A percentile compares a stretch with the other conserved stretches of the same genome.
Evolutionary conservation across 2,888 invertebrate species (phyloP).

Genomic region (Trichogramma dendrolimi): DNA sequence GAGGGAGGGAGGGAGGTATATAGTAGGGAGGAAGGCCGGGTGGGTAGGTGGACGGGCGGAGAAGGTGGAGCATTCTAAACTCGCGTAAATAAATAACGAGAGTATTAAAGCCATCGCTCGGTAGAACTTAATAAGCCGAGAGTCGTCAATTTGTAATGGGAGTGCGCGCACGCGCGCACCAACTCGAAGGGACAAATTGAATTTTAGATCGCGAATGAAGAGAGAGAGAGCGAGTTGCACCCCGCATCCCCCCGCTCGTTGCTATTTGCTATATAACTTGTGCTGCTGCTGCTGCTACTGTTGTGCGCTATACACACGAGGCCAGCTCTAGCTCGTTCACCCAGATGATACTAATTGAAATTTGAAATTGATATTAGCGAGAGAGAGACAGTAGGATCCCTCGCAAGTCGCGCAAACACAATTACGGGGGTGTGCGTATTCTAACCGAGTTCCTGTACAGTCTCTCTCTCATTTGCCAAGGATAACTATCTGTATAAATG

Average conservation of each 20-base stretch:
- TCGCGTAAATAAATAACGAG: slow-evolving; percentile 51
- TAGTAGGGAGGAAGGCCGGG: background rate
- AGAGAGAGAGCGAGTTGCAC: slow-evolving; percentile 30
- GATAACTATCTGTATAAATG: too few relatives aligned
- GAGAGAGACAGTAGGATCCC: slow-evolving; percentile 28
- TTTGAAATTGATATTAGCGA: slow-evolving; percentile 54
- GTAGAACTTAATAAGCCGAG: slow-evolving; percentile 50
- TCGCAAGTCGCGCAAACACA: slow-evolving; percentile 9
- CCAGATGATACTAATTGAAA: slow-evolving; percentile 53
- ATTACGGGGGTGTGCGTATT: slow-evolving; percentile 3
- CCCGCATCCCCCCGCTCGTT: too few relatives aligned
- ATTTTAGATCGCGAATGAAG: slow-evolving; percentile 50
- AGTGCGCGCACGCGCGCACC: slow-evolving; percentile 38
- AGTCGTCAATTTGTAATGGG: slow-evolving; percentile 49
- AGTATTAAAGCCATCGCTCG: slow-evolving; percentile 49
- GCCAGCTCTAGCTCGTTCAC: slow-evolving; percentile 10
- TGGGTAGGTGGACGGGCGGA: background rate
- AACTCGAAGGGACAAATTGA: slow-evolving; percentile 51
- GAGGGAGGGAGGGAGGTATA: background rate
- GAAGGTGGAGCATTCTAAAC: slow-evolving; percentile 48
- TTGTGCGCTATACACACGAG: too few relatives aligned
- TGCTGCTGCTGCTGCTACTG: too few relatives aligned
- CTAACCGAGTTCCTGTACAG: background rate
- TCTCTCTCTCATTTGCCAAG: background rate
- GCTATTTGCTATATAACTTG: too few relatives aligned